phyloP scores from a whole-genome alignment of 2,888 invertebrate species.

The Drosophila nr. fundita region DNA sequence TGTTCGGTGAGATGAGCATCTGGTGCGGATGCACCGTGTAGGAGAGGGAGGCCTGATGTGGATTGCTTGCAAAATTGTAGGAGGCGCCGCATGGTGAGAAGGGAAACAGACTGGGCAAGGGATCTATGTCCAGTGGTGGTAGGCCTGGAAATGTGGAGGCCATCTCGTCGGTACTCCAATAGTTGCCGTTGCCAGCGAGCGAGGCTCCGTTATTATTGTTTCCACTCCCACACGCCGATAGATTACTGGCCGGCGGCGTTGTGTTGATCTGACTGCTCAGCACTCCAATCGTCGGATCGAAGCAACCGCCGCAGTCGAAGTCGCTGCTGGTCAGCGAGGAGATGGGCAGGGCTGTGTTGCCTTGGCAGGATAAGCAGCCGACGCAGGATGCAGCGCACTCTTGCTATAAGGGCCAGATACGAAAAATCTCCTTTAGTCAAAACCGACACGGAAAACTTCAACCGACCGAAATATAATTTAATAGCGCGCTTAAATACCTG shows the following conservation, averaged over 20 bases:
- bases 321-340: conserved; percentile 84
- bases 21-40: conserved; percentile 87
- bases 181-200: conserved; percentile 76
- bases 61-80: conserved; percentile 87
- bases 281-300: conserved; percentile 81
- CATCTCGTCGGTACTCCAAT: conserved; percentile 89
- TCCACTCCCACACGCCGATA: conserved; percentile 30
- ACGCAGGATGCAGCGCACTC: conserved; percentile 85
- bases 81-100: conserved; percentile 92
- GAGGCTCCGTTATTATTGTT: conserved; percentile 74
- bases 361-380: conserved; percentile 85
- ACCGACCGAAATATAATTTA: neutral
- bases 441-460: conserved; percentile 2
- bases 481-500: conserved; percentile 80
- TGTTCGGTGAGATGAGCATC: conserved; percentile 88
- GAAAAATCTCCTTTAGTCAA: conserved; percentile 12
- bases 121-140: conserved; percentile 93
- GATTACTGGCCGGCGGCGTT: conserved; percentile 63
- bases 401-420: conserved; percentile 68
- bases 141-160: conserved; percentile 93
- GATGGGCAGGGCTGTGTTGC: conserved; percentile 84
- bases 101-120: conserved; percentile 93
- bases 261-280: conserved; percentile 79
- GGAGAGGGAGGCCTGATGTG: conserved; percentile 85
- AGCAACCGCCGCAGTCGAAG: conserved; percentile 85